These are phyloP conservation scores for Pinna nobilis DNA, from an alignment of 1,140 invertebrate genomes.

Conservation along the genomic window DNA sequence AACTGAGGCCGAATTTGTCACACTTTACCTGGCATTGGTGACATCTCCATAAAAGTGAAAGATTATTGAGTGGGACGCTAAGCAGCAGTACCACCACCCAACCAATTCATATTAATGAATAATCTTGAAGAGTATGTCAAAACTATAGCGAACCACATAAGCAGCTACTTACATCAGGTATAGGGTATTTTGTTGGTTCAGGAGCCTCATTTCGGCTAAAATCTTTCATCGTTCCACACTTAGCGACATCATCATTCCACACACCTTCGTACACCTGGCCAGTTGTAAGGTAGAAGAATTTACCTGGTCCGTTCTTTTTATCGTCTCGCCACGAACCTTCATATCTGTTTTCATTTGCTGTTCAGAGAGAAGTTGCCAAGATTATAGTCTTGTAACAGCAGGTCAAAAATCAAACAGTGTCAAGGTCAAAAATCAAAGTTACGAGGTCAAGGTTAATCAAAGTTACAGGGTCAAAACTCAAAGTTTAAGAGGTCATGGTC, in stretches of 20 bases:
- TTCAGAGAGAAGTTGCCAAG: background rate
- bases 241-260: conserved; percentile 74
- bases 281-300: conserved; percentile 74
- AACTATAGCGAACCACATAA: background rate
- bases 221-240: conserved; percentile 74
- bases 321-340: conserved; percentile 74
- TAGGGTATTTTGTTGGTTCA: conserved; percentile 72
- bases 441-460: too few species aligned
- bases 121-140: too few species aligned
- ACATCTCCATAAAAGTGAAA: too few species aligned
- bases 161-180: conserved; percentile 68
- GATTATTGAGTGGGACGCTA: too few species aligned
- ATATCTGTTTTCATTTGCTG: conserved; percentile 75
- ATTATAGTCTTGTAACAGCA: background rate
- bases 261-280: conserved; percentile 74
- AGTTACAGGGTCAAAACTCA: too few species aligned
- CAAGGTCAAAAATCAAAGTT: too few species aligned
- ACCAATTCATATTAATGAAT: background rate
- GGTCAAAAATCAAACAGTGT: too few species aligned
- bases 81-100: background rate
- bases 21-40: too few species aligned
- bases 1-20: too few species aligned
- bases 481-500: too few species aligned
- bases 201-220: conserved; percentile 72
- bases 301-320: conserved; percentile 75